Percentiles rank a stretch among this genome's conserved stretches.
phyloP scores from a whole-genome alignment of 2,888 invertebrate species.

The Cantharis lateralis region DNA sequence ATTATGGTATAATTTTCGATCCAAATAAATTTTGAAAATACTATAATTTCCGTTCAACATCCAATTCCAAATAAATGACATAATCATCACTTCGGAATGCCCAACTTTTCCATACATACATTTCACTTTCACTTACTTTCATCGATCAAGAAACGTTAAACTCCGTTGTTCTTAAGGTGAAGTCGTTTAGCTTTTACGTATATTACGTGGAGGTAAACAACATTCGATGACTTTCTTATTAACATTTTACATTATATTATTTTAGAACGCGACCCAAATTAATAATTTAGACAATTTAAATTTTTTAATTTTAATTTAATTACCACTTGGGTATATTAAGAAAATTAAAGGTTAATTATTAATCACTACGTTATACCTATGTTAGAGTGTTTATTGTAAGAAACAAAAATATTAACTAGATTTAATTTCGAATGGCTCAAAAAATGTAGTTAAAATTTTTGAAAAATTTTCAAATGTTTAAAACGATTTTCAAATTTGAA shows the following conservation, averaged over 20 bases:
- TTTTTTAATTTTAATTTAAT: neutral
- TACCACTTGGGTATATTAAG: neutral
- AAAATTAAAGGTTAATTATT: neutral
- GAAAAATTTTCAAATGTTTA: neutral
- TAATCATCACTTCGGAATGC: slow-evolving; percentile 18
- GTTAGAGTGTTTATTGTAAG: neutral
- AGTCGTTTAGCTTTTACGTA: slow-evolving; percentile 3
- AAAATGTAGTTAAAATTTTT: neutral
- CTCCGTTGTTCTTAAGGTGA: slow-evolving; percentile 16
- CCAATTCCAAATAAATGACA: slow-evolving; percentile 14
- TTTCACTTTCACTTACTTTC: slow-evolving; percentile 34
- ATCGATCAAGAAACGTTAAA: slow-evolving; percentile 23
- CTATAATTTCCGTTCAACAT: slow-evolving; percentile 5
- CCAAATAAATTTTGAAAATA: neutral
- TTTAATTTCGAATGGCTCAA: neutral
- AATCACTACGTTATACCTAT: no score
- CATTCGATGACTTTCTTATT: slow-evolving; percentile 8
- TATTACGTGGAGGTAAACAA: slow-evolving; percentile 14
- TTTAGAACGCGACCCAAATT: slow-evolving; percentile 6
- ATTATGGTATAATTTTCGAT: neutral
- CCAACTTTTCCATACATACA: slow-evolving; percentile 16
- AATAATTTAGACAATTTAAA: neutral
- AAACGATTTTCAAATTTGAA: neutral
- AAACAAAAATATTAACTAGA: neutral
- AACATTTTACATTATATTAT: neutral